phyloP scores from a whole-genome alignment of 1,140 invertebrate species.

The Atta colombica region DNA sequence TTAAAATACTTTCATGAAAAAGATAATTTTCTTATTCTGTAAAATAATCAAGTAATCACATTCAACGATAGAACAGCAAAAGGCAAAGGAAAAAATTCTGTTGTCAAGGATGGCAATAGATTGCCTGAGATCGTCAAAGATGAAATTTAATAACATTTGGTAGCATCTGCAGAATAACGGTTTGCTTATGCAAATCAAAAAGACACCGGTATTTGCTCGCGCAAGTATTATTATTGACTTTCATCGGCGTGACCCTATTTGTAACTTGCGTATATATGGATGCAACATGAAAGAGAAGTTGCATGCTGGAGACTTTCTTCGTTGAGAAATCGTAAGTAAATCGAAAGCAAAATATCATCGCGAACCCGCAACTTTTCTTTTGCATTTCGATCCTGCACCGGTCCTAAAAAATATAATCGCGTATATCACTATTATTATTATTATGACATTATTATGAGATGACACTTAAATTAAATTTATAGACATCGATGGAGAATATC shows the following conservation, averaged over 20 bases:
- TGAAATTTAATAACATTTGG: conserved; percentile 38
- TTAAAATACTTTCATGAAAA: conserved; percentile 40
- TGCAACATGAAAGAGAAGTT: conserved; percentile 52
- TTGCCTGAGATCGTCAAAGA: conserved; percentile 11
- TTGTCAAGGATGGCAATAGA: conserved; percentile 22
- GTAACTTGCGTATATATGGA: conserved; percentile 20
- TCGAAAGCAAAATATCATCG: conserved; percentile 42
- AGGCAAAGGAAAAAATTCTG: background rate
- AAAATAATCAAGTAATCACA: background rate
- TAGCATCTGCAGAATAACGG: background rate
- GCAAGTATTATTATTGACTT: conserved; percentile 61
- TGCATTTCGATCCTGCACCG: background rate
- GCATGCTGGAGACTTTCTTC: conserved; percentile 55
- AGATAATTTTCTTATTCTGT: conserved; percentile 18
- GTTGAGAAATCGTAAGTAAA: conserved; percentile 59
- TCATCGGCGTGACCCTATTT: conserved; percentile 60
- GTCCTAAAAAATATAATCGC: conserved; percentile 1
- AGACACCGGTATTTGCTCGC: conserved; percentile 43
- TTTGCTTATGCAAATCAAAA: conserved; percentile 55
- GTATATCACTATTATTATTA: background rate
- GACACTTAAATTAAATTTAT: background rate
- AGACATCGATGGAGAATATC: background rate
- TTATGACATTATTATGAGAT: no score
- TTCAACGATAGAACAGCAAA: background rate
- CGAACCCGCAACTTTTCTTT: conserved; percentile 3